phyloP scores from a whole-genome alignment of 2,888 invertebrate genomes.

The Mycalesis mineus region DNA sequence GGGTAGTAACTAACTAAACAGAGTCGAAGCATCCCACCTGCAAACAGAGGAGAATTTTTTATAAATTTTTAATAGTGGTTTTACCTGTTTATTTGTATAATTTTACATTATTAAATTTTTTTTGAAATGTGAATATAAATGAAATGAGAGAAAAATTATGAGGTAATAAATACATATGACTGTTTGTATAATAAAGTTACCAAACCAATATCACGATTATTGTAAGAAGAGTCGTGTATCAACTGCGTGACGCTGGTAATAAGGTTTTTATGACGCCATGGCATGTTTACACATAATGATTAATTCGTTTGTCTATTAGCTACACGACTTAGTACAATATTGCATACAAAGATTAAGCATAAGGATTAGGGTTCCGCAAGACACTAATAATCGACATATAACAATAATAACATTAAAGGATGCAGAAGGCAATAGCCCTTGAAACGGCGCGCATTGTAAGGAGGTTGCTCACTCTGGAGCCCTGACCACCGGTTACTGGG shows the following conservation, averaged over 20 bases:
- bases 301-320: neutral
- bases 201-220: neutral
- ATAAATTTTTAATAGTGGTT: too few relatives aligned
- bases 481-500: too few relatives aligned
- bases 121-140: too few relatives aligned
- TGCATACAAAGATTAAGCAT: neutral
- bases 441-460: too few relatives aligned
- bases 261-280: conserved; percentile 7
- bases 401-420: too few relatives aligned
- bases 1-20: neutral
- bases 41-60: too few relatives aligned
- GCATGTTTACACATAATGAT: neutral
- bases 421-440: too few relatives aligned
- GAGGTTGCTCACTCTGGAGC: too few relatives aligned
- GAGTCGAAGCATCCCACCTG: too few relatives aligned
- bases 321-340: neutral
- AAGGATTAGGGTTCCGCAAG: neutral
- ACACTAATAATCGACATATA: neutral
- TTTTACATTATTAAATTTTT: too few relatives aligned
- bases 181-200: neutral
- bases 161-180: neutral
- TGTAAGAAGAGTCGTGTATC: conserved; percentile 1
- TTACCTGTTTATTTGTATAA: too few relatives aligned
- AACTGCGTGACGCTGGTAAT: conserved; percentile 6
- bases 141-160: too few relatives aligned